Evolutionary conservation across 2,888 invertebrate genomes (phyloP), one percentile per base, ranked within the genome.

Genomic region (Caenorhabditis sinica): DNA sequence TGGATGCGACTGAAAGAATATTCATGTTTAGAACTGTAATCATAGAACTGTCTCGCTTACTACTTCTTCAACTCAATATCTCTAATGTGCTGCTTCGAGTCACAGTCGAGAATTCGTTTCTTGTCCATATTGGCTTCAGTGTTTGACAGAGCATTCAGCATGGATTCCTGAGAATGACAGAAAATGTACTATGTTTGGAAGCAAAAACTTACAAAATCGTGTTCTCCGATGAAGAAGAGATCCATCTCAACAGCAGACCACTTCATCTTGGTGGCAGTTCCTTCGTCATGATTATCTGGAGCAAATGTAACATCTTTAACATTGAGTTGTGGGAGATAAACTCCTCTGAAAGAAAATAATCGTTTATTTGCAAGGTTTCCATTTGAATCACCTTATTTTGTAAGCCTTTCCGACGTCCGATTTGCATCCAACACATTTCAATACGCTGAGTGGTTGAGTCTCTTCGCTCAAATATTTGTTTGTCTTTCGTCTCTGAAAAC

Each of bases 331-430:
- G 85, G 82, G 1, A 85, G 68, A 43, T 85, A 85, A 13, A 79
- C 79, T 20, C 85, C 85, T 68, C 85, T 85, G 77, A 20, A 85
- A n/a, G n/a, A n/a, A 81, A 6, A 0, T 15, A 73, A 13, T 6
- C 5, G 9, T 36, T 45, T 33, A 36, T 49, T 40, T 6, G 8
- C n/a, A n/a, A n/a, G n/a, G n/a, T n/a, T n/a, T n/a, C n/a, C n/a
- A n/a, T n/a, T n/a, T n/a, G n/a, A n/a, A n/a, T 23, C 33, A 85
- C 85, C 75, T 60, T 33, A 71, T 71, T 20, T 85, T 85, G 71
- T 68, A 85, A 6, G 73, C 85, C n/a, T 75, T 82, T 73, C 85
- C 85, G 15, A 72, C 20, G 13, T 20, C 45, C 6, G 28, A 30
- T 0, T 45, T 36, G 49, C 85, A 85, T 0, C n/a, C 13, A 0